These are phyloP conservation scores for Eupithecia centaureata DNA, from an alignment of 2,888 invertebrate species.

Conservation along the genomic window DNA sequence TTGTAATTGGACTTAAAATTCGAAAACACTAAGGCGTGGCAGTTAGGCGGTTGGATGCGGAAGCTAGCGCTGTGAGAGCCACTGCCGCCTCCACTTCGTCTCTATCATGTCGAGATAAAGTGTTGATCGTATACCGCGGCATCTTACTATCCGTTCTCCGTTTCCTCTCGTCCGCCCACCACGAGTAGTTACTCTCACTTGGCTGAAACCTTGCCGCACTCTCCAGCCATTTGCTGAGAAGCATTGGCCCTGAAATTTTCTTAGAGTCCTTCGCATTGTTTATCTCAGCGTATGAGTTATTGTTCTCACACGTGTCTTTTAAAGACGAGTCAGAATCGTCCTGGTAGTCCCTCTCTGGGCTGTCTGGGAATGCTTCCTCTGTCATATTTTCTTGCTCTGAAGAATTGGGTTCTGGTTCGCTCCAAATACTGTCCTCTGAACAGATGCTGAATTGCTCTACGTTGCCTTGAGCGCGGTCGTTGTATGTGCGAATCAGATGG, in stretches of 20 bases:
- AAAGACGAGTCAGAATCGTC: conserved; percentile 67
- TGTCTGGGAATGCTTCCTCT: conserved; percentile 59
- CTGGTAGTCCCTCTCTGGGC: conserved; percentile 62
- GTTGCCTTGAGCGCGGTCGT: conserved; percentile 89
- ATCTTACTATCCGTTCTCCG: conserved; percentile 62
- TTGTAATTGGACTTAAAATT: not conserved
- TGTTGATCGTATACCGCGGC: conserved; percentile 59
- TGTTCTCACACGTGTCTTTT: conserved; percentile 68
- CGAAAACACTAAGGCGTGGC: conserved; percentile 42
- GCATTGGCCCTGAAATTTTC: conserved; percentile 81
- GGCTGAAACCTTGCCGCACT: conserved; percentile 90
- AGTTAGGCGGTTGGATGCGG: conserved; percentile 66
- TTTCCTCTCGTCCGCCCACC: conserved; percentile 82
- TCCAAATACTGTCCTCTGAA: conserved; percentile 92
- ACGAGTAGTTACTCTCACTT: conserved; percentile 87
- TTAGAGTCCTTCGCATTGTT: conserved; percentile 48
- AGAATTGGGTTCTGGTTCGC: conserved; percentile 82
- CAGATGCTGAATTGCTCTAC: conserved; percentile 92
- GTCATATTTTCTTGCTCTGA: conserved; percentile 56
- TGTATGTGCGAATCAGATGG: conserved; percentile 88
- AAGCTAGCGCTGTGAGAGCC: conserved; percentile 87
- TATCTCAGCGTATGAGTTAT: conserved; percentile 61
- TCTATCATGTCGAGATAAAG: conserved; percentile 81
- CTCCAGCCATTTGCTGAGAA: conserved; percentile 89
- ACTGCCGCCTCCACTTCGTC: conserved; percentile 91